Conservation (phyloP, 2,888 invertebrate species). For the Ochropleura leucogaster region DNA sequence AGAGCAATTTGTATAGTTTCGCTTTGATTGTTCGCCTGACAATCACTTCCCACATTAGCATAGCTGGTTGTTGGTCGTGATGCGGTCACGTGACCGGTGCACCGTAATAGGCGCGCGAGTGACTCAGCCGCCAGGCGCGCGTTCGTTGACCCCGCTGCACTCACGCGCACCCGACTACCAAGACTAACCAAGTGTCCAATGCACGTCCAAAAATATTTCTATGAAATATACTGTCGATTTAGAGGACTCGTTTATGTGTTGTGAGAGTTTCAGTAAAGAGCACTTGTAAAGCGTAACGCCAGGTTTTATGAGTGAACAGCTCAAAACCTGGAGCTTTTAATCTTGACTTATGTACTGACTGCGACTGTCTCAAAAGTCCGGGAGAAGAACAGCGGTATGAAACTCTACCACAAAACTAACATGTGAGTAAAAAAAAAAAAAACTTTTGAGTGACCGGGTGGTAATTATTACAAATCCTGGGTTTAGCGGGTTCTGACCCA, state of each 20-base stretch:
- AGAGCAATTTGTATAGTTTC: constrained; percentile 30
- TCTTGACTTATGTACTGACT: too few relatives aligned
- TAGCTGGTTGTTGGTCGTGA: constrained; percentile 34
- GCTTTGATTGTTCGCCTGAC: constrained; percentile 34
- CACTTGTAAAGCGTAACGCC: neutral
- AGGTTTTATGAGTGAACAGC: neutral
- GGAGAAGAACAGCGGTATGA: neutral
- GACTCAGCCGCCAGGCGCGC: constrained; percentile 68
- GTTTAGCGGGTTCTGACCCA: neutral
- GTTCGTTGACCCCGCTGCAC: constrained; percentile 70
- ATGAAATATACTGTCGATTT: neutral
- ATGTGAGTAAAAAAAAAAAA: too few relatives aligned
- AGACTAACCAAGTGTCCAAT: constrained; percentile 68
- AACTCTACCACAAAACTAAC: neutral
- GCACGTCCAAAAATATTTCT: constrained; percentile 47
- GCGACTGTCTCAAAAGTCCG: neutral
- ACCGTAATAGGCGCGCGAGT: constrained; percentile 65
- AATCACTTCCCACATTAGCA: constrained; percentile 55
- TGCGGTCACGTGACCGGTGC: constrained; percentile 52
- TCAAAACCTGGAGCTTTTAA: neutral
- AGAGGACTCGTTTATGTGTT: neutral
- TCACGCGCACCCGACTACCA: constrained; percentile 55
- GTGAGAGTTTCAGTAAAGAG: neutral
- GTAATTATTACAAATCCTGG: neutral
- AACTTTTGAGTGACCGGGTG: too few relatives aligned